These are phyloP conservation scores for Argyra leucocephala DNA, from an alignment of 2,888 invertebrate species.

Conservation along the genomic window DNA sequence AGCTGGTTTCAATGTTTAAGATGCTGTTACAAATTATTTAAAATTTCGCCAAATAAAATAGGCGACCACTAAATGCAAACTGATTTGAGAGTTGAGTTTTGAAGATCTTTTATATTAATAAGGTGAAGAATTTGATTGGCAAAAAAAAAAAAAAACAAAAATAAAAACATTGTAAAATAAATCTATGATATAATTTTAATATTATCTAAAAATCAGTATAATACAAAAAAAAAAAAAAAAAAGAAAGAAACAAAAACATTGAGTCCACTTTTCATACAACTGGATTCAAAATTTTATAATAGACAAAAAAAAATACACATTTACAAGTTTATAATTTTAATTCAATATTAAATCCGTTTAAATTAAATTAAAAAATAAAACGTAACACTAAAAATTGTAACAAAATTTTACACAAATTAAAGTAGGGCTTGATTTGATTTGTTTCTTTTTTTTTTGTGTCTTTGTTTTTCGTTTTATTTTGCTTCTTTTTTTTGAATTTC, in stretches of 20 bases:
- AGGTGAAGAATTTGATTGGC: slow-evolving; percentile 3
- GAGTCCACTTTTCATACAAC: neutral
- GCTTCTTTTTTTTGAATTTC: neutral
- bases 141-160: neutral
- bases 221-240: neutral
- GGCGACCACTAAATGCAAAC: neutral
- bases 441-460: no score
- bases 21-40: neutral
- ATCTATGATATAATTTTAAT: slow-evolving; percentile 6
- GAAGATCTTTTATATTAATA: neutral
- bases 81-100: neutral
- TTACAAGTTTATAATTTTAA: neutral
- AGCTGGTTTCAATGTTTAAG: neutral
- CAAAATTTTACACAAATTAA: neutral
- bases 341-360: neutral
- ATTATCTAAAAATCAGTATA: neutral
- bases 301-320: neutral
- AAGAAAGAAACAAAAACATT: neutral
- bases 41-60: neutral
- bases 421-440: slow-evolving; percentile 2
- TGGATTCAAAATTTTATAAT: neutral
- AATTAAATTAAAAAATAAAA: neutral
- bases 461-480: no score
- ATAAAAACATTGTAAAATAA: neutral
- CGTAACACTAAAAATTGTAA: neutral